Conservation (phyloP, 1,140 invertebrate species). For the Micrasema minimum region DNA sequence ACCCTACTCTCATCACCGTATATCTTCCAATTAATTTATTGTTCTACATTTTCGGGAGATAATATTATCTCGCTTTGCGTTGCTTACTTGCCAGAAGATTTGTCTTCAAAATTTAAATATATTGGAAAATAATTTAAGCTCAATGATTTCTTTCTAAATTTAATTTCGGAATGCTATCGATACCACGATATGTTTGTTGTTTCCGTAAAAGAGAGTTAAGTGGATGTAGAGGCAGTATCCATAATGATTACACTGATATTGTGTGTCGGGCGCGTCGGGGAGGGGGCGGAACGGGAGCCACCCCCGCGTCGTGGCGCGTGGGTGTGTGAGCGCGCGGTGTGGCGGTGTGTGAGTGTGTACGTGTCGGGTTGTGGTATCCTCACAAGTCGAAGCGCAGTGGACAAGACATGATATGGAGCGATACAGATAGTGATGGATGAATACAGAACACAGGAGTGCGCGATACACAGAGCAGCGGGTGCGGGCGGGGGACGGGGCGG, state of each 20-base stretch:
- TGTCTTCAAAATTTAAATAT: not conserved
- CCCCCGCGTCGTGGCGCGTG: conserved; percentile 32
- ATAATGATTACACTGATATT: too few relatives aligned
- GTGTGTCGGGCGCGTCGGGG: too few relatives aligned
- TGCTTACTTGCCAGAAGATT: not conserved
- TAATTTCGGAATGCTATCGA: too few relatives aligned
- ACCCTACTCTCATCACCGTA: conserved; percentile 55
- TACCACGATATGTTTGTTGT: too few relatives aligned
- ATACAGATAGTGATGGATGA: conserved; percentile 49
- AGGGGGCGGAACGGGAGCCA: conserved; percentile 14
- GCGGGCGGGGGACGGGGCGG: conserved; percentile 22
- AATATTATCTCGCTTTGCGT: conserved; percentile 12
- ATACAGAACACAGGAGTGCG: conserved; percentile 48
- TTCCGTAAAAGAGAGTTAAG: too few relatives aligned
- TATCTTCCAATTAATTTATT: conserved; percentile 18
- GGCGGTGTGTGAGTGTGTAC: conserved; percentile 34
- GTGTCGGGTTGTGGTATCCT: conserved; percentile 55
- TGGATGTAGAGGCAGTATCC: too few relatives aligned
- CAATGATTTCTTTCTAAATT: too few relatives aligned
- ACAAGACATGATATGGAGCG: conserved; percentile 65
- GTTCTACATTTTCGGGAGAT: not conserved
- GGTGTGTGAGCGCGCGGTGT: conserved; percentile 37
- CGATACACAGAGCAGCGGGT: conserved; percentile 33
- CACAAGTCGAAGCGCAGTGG: conserved; percentile 66
- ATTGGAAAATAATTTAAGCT: too few relatives aligned